A percentile compares a stretch with the other conserved stretches of the same genome.
These are phyloP conservation scores for Lindbergichthys nudifrons DNA, from an alignment of 2,797 vertebrate genomes.

Conservation along the genomic window DNA sequence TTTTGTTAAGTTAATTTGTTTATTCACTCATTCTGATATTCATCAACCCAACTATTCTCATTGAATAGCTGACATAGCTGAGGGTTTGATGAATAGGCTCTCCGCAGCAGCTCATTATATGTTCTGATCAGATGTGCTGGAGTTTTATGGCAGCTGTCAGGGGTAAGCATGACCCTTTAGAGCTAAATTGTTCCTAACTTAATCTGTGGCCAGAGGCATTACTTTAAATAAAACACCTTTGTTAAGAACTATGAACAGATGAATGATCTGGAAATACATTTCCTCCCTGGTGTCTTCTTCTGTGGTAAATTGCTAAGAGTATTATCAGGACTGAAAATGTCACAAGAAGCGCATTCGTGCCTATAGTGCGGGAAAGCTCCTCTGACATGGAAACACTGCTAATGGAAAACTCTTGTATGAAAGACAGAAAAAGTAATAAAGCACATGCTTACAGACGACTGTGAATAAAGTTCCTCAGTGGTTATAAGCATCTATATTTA, in stretches of 20 bases:
- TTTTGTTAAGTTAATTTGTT: not conserved
- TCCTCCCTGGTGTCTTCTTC: slow-evolving; percentile 24
- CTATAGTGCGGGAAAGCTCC: slow-evolving; percentile 5
- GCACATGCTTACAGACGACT: not conserved
- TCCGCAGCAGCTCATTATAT: slow-evolving; percentile 29
- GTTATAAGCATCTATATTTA: slow-evolving; percentile 1
- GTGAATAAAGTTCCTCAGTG: slow-evolving; percentile 4
- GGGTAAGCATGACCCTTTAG: slow-evolving; percentile 27
- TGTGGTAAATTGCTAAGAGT: not conserved
- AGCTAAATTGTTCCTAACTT: not conserved
- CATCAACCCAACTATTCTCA: not conserved
- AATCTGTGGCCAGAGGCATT: slow-evolving; percentile 50
- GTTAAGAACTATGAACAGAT: slow-evolving; percentile 55
- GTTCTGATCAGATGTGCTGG: slow-evolving; percentile 34
- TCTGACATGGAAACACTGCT: slow-evolving; percentile 24
- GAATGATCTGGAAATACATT: slow-evolving; percentile 35
- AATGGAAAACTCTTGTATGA: slow-evolving; percentile 34
- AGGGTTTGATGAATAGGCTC: slow-evolving; percentile 21
- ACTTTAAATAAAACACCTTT: slow-evolving; percentile 45
- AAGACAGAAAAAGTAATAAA: not conserved
- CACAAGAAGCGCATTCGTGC: slow-evolving; percentile 7
- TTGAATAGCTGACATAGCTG: not conserved
- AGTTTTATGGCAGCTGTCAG: slow-evolving; percentile 46
- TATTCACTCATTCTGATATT: not conserved
- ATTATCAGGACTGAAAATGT: slow-evolving; percentile 7